Evolutionary conservation across 35 echinoderm and acorn worm genomes (phyloP), one percentile per base, ranked within the genome.

Genomic region (Ophiothrix spiculata): DNA sequence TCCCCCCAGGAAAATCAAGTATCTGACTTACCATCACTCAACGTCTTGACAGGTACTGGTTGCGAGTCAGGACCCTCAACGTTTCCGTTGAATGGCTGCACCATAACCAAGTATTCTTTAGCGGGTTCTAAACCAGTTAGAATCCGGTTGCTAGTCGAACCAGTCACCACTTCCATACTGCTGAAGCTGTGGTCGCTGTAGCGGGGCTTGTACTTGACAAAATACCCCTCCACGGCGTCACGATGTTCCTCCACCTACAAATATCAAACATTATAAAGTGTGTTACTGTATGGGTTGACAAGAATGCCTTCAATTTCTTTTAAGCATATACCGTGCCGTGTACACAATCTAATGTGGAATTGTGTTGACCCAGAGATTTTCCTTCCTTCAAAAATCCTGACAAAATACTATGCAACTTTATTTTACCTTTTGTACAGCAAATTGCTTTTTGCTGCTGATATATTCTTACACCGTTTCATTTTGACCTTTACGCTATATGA

Each of bases 201-300:
- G 17, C 38, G 32, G 25, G 89, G 46, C 23, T 76, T 40, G 16
- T 90, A 56, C 38, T 86, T 88, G 84, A 95, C 84, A 83, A 91
- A 88, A 63, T 88, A 95, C 15, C 93, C 93, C 42, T 91, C 93
- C 38, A 95, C 91, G 81, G 87, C 91, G 36, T 84, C 77, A 3
- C 74, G 75, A 87, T 91, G 63, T 21, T 87, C 36, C 35, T 81
- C 74, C 32, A 91, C 79, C 93, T 95, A 77, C 32, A 25, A 76
- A 56, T 28, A 40, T 10, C 84, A 56, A 31, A 77, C 32, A 90
- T n/a, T n/a, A n/a, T n/a, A n/a, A n/a, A n/a, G n/a, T n/a, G n/a
- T n/a, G n/a, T n/a, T n/a, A n/a, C n/a, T n/a, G n/a, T n/a, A n/a
- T n/a, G n/a, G n/a, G n/a, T n/a, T n/a, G n/a, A n/a, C n/a, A n/a